Base-by-base conservation (phyloP, 1,140 invertebrate genomes). In the Bombus vancouverensis region DNA sequence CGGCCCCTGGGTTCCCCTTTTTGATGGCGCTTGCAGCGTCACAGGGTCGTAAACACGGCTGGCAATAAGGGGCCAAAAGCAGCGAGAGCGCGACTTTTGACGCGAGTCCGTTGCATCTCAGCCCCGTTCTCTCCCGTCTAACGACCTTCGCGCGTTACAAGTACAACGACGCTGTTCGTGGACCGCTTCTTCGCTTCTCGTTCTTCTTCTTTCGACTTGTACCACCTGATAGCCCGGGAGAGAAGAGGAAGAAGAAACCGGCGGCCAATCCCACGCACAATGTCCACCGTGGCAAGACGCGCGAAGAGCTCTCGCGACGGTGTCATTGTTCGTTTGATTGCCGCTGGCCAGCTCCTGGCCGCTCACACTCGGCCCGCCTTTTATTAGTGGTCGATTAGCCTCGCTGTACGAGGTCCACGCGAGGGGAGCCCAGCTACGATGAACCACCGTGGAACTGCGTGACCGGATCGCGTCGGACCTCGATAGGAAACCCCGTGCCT, bases 21-120 rank as follows among this genome's bases (percentile, higher is more conserved):
- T 93, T 92, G 88, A 93, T 92, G 92, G 89, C 88, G 88, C 89
- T 93, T 92, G 92, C 87, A 93, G 89, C 92, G 89, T 93, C 82
- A 15, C 73, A 18, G 8, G 12, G 42, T 94, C 93, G 92, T 92
- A 93, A 94, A 94, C 92, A 91, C 89, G 87, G 80, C 89, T 88
- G 79, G 89, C 86, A 77, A 88, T 91, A 91, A 91, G 83, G 73
- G 75, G 78, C 88, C 85, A 75, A 91, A 92, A 92, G 84, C 90
- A 80, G 83, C 87, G 86, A 72, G 62, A 77, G 74, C 79, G 75
- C 77, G 57, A 87, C 78, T 72, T 84, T 85, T 62, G 83, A 79
- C 74, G 88, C 88, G 68, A 66, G 28, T 70, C 65, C 62, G 66
- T 22, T 28, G 66, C 15, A 68, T 68, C 32, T 32, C 12, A 8